phyloP scores from a whole-genome alignment of 2,797 vertebrate species.

The Neopelma chrysocephalum region DNA sequence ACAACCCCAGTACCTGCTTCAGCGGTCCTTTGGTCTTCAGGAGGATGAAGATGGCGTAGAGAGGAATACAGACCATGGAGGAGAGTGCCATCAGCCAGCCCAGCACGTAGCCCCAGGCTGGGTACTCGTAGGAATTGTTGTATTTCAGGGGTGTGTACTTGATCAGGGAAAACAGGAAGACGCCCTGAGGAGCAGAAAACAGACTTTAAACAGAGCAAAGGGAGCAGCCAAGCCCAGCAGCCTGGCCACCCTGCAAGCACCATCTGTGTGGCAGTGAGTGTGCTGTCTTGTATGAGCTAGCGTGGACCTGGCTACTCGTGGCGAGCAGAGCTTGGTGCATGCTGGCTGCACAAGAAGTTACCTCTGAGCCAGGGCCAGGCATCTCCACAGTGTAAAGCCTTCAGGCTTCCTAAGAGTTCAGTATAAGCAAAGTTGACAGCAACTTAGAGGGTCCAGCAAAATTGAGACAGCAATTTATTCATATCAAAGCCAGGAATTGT shows the following conservation, averaged over 20 bases:
- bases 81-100: conserved; percentile 83
- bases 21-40: conserved; percentile 77
- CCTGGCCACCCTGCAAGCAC: neutral
- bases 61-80: conserved; percentile 79
- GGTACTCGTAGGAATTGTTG: conserved; percentile 78
- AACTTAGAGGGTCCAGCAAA: neutral
- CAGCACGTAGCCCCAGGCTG: conserved; percentile 74
- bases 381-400: neutral
- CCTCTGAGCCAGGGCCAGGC: neutral
- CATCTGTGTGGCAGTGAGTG: neutral
- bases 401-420: neutral
- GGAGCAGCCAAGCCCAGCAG: neutral
- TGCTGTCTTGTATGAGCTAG: neutral
- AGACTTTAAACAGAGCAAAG: neutral
- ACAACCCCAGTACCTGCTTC: conserved; percentile 72
- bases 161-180: conserved; percentile 81
- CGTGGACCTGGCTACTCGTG: neutral
- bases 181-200: conserved; percentile 61
- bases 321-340: accelerated
- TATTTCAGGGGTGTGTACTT: conserved; percentile 79
- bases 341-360: neutral
- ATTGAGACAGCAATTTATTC: neutral
- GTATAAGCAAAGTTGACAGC: neutral
- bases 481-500: neutral
- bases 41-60: conserved; percentile 66